Evolutionary conservation across 2,888 invertebrate genomes (phyloP).

Genomic region (Ennomos erosarius): DNA sequence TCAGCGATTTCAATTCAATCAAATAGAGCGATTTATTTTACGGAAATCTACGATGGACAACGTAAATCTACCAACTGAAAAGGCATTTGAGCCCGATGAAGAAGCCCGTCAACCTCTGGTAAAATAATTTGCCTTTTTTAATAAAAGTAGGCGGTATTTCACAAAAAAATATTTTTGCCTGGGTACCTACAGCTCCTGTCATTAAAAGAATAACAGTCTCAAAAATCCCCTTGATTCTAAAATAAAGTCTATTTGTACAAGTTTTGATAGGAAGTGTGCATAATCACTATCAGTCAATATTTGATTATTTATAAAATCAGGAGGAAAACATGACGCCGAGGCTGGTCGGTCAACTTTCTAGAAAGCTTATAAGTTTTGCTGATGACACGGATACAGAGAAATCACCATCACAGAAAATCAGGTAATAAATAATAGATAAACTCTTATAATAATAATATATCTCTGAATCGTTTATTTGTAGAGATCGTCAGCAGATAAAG

Average conservation of each 20-base stretch:
- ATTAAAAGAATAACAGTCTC: too few relatives aligned
- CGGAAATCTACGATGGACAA: conserved; percentile 50
- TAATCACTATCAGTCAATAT: neutral
- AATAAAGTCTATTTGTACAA: too few relatives aligned
- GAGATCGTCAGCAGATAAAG: too few relatives aligned
- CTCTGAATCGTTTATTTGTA: too few relatives aligned
- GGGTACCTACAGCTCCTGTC: too few relatives aligned
- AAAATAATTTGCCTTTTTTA: conserved; percentile 13
- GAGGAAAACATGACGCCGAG: conserved; percentile 41
- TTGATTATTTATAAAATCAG: conserved; percentile 36
- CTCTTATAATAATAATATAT: too few relatives aligned
- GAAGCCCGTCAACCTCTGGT: conserved; percentile 64
- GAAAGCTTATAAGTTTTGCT: conserved; percentile 53
- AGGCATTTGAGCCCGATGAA: conserved; percentile 67
- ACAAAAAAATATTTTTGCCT: too few relatives aligned
- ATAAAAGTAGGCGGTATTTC: too few relatives aligned
- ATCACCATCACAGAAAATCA: conserved; percentile 55
- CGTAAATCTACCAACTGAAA: conserved; percentile 62
- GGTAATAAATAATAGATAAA: conserved; percentile 45
- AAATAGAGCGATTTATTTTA: neutral
- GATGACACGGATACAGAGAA: conserved; percentile 49
- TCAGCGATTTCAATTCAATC: neutral
- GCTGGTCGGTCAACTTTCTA: conserved; percentile 28
- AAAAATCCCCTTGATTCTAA: too few relatives aligned
- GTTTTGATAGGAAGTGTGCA: conserved; percentile 10